phyloP scores from a whole-genome alignment of 2,797 vertebrate species.

The Crocodylus rhombifer region DNA sequence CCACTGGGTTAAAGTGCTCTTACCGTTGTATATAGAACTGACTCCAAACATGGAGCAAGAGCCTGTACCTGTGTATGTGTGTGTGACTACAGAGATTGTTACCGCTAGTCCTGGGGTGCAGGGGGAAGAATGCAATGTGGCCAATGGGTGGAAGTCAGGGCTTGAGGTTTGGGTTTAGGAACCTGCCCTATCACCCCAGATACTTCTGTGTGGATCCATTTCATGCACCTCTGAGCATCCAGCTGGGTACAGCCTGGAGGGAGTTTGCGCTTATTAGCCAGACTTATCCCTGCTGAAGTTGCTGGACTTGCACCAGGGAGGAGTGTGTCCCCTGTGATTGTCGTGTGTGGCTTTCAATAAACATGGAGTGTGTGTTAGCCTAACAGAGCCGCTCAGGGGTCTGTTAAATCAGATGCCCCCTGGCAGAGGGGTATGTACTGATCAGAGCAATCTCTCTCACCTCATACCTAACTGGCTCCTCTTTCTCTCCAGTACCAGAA shows the following conservation, averaged over 20 bases:
- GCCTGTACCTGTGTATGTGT: slow-evolving; percentile 26
- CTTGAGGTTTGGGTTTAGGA: not conserved
- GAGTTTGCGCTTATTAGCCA: no score
- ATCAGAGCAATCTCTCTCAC: not conserved
- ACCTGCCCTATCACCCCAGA: no score
- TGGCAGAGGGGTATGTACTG: not conserved
- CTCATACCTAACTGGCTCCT: no score
- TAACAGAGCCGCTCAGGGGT: not conserved
- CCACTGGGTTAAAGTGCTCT: slow-evolving; percentile 79
- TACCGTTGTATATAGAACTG: slow-evolving; percentile 66
- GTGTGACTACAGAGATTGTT: slow-evolving; percentile 16
- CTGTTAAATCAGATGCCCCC: slow-evolving; percentile 19
- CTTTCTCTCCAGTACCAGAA: not conserved
- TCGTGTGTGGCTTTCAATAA: slow-evolving; percentile 57
- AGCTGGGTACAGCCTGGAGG: not conserved
- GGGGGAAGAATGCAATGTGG: not conserved
- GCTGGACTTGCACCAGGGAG: not conserved
- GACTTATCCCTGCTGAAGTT: not conserved
- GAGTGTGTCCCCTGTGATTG: slow-evolving; percentile 42
- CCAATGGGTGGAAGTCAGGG: not conserved
- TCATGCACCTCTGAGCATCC: not conserved
- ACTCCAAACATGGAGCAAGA: slow-evolving; percentile 68
- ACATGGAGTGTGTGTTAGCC: slow-evolving; percentile 3
- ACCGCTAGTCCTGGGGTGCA: not conserved
- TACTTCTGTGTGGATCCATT: not conserved